Base-by-base conservation (phyloP, 1,140 invertebrate species). In the Drosophila sechellia region DNA sequence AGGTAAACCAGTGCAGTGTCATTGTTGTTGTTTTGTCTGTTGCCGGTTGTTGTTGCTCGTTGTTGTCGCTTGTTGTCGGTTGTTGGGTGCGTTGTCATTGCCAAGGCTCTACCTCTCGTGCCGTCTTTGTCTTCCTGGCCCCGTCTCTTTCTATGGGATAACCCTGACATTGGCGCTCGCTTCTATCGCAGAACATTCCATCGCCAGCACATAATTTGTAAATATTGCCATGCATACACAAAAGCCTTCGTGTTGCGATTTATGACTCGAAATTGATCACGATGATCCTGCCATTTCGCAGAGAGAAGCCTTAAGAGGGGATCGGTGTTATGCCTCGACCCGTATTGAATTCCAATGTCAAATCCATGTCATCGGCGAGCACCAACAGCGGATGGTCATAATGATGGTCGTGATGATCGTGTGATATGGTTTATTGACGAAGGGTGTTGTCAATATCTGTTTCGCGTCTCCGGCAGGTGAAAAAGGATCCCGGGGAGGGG, bases 1-100 rank as follows among this genome's bases (percentile, higher is more conserved):
- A 89, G 84, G 84, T 89, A 89, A 89, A 89, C 84, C 83, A 86
- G 83, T 86, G 83, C 83, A 69, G 57, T 77, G 83, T 87, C 83
- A 83, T 89, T 87, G 81, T 86, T 86, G 77, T 86, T 86, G 69
- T 52, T 54, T 37, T 49, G 75, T 73, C 63, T 72, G 60, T 43
- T 79, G 68, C 15, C 49, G 45, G 58, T 59, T 75, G 40, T 11
- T 58, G 20, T 42, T 59, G 49, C 39, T 55, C 25, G 31, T 31
- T 31, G 25, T 5, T 27, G 25, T 27, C 5, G 25, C 48, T 20
- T 65, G 22, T 46, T 55, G 25, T 37, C 53, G 48, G 65, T 79
- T 69, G 66, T 48, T 70, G 76, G 48, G 48, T 77, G 76, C 81
- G 72, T 80, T 86, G 81, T 87, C 83, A 86, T 83, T 86, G 83